Evolutionary conservation across 2,888 invertebrate genomes (phyloP), one percentile per base, ranked within the genome.

Genomic region (Ellobium chinense): DNA sequence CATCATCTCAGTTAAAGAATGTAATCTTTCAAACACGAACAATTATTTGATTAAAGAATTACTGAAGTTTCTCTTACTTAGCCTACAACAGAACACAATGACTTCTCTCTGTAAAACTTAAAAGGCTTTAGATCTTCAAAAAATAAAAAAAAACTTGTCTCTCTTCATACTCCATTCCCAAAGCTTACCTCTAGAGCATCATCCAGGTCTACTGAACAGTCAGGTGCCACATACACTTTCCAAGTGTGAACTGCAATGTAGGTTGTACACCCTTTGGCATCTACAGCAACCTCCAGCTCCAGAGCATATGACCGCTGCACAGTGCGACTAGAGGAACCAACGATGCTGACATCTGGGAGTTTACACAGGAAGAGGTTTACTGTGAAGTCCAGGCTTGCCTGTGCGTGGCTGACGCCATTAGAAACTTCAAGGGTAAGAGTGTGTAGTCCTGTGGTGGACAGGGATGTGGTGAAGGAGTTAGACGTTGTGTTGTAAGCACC

Each of bases 161-260:
- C n/a, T n/a, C n/a, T n/a, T n/a, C n/a, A n/a, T n/a, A n/a, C n/a
- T n/a, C n/a, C n/a, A n/a, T n/a, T n/a, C 46, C 7, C 46, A 7
- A 46, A 46, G 46, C 27, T 36, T 36, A 72, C 72, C 37, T 72
- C 58, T 14, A 36, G n/a, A 14, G 4, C 27, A 27, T 36, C 36
- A 60, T 72, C 37, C 14, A 58, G 18, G 56, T 58, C 60, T 54
- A 3, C 31, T 24, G 34, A 27, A 70, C 87, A 88, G 37, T 83
- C 83, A 5, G 36, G 29, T 18, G 76, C 76, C 4, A 76, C 58
- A 66, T 85, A 87, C 24, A 89, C 80, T 37, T 56, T 74, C 89
- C 89, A 90, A n/a, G 65, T 78, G 62, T 88, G 86, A 0, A 78
- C 65, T 1, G 87, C 82, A 37, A 83, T 77, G 63, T 90, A 90